These are phyloP conservation scores for Drosophila engyochracea DNA, from an alignment of 2,888 invertebrate genomes.

Conservation along the genomic window DNA sequence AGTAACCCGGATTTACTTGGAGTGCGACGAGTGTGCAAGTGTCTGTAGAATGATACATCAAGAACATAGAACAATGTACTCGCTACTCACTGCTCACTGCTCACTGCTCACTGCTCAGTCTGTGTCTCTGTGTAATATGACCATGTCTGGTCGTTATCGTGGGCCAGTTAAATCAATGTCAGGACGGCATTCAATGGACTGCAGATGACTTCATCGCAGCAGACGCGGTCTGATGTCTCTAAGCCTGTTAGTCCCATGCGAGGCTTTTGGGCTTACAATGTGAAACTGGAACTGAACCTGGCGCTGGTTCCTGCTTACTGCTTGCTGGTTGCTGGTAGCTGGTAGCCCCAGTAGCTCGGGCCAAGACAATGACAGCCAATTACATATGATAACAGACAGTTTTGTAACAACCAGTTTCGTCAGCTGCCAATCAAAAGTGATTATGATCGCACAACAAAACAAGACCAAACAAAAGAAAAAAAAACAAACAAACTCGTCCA, in stretches of 20 bases:
- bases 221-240: not conserved
- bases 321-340: conserved; percentile 4
- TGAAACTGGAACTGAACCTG: conserved; percentile 1
- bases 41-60: not conserved
- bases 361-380: conserved; percentile 70
- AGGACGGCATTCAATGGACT: conserved; percentile 39
- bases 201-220: conserved; percentile 57
- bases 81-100: not conserved
- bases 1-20: conserved; percentile 42
- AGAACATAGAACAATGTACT: conserved; percentile 32
- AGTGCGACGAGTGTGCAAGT: not conserved
- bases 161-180: conserved; percentile 57
- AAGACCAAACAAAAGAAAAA: not conserved
- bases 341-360: conserved; percentile 28
- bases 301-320: conserved; percentile 11
- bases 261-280: conserved; percentile 44
- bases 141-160: conserved; percentile 47
- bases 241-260: conserved; percentile 48
- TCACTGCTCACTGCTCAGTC: not conserved
- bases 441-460: conserved; percentile 7
- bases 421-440: conserved; percentile 47
- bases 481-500: not conserved
- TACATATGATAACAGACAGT: conserved; percentile 72
- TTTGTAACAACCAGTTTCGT: conserved; percentile 73
- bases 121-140: not conserved